Evolutionary conservation across 2,888 invertebrate genomes (phyloP).

Genomic region (Torymus aiolomorphi): DNA sequence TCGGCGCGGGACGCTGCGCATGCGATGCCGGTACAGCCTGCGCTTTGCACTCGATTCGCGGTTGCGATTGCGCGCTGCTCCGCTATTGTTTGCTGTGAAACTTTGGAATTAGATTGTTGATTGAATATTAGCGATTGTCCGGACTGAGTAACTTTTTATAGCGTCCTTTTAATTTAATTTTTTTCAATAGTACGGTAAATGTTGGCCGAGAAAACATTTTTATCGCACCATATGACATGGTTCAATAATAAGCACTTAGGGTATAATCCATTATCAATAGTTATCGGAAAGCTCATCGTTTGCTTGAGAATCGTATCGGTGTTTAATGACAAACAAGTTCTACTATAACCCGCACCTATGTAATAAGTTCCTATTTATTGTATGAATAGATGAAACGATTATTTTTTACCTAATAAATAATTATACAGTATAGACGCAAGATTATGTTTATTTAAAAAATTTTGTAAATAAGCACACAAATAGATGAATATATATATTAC

Average conservation of each 20-base stretch:
- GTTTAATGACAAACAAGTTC: slow-evolving; percentile 20
- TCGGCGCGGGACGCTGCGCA: not conserved
- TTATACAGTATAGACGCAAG: not conserved
- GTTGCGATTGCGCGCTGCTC: not conserved
- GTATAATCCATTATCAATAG: slow-evolving; percentile 27
- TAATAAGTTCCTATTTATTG: too few relatives aligned
- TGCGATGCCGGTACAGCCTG: not conserved
- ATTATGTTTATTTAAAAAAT: not conserved
- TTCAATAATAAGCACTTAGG: not conserved
- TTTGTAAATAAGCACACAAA: too few relatives aligned
- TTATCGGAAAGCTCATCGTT: slow-evolving; percentile 34
- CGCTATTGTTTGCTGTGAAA: too few relatives aligned
- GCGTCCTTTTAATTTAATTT: too few relatives aligned
- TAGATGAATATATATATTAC: too few relatives aligned
- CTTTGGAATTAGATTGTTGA: too few relatives aligned
- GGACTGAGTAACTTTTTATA: too few relatives aligned
- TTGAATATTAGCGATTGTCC: too few relatives aligned
- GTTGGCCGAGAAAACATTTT: too few relatives aligned
- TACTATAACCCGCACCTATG: not conserved
- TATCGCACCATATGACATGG: not conserved
- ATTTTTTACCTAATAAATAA: too few relatives aligned
- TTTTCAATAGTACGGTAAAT: not conserved
- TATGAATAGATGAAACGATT: too few relatives aligned
- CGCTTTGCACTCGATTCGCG: not conserved
- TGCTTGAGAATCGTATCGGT: not conserved